These are phyloP conservation scores for Cosmia trapezina DNA, from an alignment of 2,888 invertebrate genomes.

Conservation along the genomic window DNA sequence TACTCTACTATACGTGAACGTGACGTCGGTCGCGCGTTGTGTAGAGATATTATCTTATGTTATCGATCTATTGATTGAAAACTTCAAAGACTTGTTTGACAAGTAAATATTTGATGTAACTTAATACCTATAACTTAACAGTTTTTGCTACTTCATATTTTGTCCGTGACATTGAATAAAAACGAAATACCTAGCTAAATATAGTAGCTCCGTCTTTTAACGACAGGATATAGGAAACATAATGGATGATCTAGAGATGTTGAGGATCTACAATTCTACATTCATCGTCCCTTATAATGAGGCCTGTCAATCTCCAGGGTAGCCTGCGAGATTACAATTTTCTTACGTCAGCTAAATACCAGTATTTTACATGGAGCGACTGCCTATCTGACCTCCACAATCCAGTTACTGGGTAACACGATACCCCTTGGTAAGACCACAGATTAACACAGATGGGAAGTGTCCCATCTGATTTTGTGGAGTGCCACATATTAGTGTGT, in stretches of 20 bases:
- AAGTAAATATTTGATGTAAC: conserved; percentile 41
- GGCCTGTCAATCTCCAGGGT: conserved; percentile 30
- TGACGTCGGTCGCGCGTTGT: no score
- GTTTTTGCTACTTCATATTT: conserved; percentile 26
- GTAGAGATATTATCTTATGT: not conserved
- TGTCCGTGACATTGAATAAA: conserved; percentile 10
- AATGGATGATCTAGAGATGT: conserved; percentile 2
- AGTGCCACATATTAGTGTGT: no score
- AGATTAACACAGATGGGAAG: no score
- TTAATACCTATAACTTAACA: conserved; percentile 26
- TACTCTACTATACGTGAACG: no score
- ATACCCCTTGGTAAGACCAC: no score
- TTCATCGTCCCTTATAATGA: conserved; percentile 27
- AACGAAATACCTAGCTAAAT: conserved; percentile 2
- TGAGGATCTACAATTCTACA: not conserved
- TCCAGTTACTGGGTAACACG: no score
- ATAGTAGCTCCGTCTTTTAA: not conserved
- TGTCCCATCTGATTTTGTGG: no score
- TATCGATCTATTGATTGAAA: conserved; percentile 36
- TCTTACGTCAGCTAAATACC: no score
- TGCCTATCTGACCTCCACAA: no score
- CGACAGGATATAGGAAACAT: conserved; percentile 11
- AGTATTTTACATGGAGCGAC: no score
- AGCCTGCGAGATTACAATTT: no score
- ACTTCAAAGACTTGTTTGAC: conserved; percentile 13